Evolutionary conservation across 2,888 invertebrate species (phyloP).

Genomic region (Hirtodrosophila cameraria): DNA sequence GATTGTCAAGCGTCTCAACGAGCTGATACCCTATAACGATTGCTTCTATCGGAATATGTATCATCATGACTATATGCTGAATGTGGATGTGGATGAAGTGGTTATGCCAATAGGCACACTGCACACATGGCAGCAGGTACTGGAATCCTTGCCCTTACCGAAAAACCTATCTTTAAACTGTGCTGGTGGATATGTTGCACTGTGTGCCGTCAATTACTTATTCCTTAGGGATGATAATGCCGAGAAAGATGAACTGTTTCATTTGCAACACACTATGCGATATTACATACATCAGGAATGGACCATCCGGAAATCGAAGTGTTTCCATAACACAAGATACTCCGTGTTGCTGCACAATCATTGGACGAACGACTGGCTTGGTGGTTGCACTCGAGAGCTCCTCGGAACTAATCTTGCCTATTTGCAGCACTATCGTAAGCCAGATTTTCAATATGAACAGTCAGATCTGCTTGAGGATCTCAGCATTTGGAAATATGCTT

Average conservation of each 20-base stretch:
- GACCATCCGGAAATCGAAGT: conserved; percentile 88
- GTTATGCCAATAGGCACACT: conserved; percentile 88
- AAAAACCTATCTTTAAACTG: conserved; percentile 3
- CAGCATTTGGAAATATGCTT: conserved; percentile 37
- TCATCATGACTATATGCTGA: conserved; percentile 92
- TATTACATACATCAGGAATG: conserved; percentile 92
- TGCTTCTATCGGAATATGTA: conserved; percentile 95
- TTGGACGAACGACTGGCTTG: conserved; percentile 90
- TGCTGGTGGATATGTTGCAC: conserved; percentile 83
- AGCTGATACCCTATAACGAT: conserved; percentile 96
- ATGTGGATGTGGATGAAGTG: conserved; percentile 95
- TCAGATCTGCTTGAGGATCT: conserved; percentile 35
- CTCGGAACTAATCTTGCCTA: conserved; percentile 24
- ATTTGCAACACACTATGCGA: conserved; percentile 92
- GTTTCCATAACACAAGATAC: conserved; percentile 94
- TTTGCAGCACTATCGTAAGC: conserved; percentile 53
- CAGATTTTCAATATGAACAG: neutral
- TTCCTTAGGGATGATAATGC: conserved; percentile 87
- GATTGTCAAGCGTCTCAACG: conserved; percentile 94
- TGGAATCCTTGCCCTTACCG: conserved; percentile 72
- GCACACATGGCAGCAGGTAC: conserved; percentile 84
- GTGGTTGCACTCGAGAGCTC: conserved; percentile 11
- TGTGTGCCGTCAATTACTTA: conserved; percentile 93
- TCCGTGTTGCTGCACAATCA: conserved; percentile 94
- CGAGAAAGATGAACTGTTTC: neutral